A percentile compares a stretch with the other conserved stretches of the same genome.
phyloP scores from a whole-genome alignment of 2,113 vertebrate species.

The Rynchops niger region DNA sequence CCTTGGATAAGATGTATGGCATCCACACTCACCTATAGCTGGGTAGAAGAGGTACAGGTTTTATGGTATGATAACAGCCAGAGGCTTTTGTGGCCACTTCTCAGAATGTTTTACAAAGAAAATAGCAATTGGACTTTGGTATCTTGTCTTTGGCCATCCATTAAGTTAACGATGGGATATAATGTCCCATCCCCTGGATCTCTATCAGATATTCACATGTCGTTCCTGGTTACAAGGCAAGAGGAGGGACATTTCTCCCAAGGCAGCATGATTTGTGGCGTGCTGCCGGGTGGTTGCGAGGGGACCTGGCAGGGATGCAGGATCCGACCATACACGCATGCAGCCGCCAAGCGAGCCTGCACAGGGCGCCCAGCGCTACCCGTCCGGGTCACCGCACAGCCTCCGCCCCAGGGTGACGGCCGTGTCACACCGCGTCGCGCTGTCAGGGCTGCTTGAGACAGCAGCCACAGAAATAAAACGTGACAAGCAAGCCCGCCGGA shows the following conservation, averaged over 20 bases:
- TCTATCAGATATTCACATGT: background rate
- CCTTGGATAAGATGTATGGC: background rate
- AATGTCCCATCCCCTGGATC: background rate
- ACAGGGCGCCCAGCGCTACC: background rate
- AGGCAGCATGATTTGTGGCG: background rate
- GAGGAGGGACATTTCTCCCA: background rate
- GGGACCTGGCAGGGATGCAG: background rate
- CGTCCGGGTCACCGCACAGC: fast-evolving
- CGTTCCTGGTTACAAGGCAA: background rate
- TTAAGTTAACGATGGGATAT: background rate
- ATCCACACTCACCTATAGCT: background rate
- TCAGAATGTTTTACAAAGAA: background rate
- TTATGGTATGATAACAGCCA: fast-evolving
- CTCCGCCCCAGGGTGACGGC: background rate
- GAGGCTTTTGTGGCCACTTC: background rate
- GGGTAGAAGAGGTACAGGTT: background rate
- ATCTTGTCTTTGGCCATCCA: background rate
- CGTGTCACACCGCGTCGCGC: background rate
- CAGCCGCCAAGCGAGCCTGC: background rate
- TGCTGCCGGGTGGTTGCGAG: background rate
- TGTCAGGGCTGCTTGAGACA: background rate
- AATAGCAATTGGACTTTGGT: background rate
- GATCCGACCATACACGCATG: fast-evolving
- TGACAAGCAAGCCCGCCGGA: background rate
- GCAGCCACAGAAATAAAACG: background rate